Conservation (phyloP, 2,113 vertebrate genomes). For the Cyanoramphus novaezelandiae region DNA sequence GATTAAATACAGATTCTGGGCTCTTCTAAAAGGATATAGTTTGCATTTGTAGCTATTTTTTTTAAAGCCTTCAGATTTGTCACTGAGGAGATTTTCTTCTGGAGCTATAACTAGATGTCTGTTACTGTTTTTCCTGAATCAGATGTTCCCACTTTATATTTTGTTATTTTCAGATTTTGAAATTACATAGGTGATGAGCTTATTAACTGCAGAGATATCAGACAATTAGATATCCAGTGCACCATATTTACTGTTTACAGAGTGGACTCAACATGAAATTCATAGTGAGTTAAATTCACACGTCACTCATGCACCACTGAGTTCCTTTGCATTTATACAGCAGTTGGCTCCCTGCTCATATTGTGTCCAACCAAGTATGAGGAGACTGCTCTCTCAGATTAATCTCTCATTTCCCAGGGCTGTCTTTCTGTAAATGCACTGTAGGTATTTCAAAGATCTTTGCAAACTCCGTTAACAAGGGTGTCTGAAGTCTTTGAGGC, state of each 20-base stretch:
- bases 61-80: not conserved
- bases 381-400: not conserved
- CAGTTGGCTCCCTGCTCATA: not conserved
- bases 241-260: not conserved
- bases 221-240: not conserved
- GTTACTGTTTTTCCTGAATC: not conserved
- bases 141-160: not conserved
- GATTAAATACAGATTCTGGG: not conserved
- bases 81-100: not conserved
- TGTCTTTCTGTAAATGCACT: not conserved
- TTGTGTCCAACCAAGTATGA: not conserved
- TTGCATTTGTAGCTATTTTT: rapidly evolving
- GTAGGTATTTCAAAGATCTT: not conserved
- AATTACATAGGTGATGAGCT: not conserved
- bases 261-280: not conserved
- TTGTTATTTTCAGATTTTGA: not conserved
- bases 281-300: not conserved
- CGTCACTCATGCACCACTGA: not conserved
- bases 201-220: not conserved
- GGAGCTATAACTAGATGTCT: not conserved
- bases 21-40: not conserved
- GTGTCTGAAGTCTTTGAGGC: not conserved
- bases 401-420: not conserved
- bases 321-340: not conserved
- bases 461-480: not conserved